Conservation (phyloP, 2,888 invertebrate species). For the Dysmachus trigonus region DNA sequence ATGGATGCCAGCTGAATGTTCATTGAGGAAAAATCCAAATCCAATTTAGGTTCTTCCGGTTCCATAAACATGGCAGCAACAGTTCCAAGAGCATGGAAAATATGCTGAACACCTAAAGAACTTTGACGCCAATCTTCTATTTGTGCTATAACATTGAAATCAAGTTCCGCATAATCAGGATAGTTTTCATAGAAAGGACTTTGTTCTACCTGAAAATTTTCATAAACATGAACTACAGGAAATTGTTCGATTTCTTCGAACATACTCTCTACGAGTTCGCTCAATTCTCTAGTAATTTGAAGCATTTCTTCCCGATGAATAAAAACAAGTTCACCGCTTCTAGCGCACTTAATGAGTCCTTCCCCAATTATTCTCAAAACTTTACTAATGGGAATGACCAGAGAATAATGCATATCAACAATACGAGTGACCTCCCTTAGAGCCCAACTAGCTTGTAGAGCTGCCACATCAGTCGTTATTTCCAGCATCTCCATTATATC, state of each 20-base stretch:
- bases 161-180: slow-evolving; percentile 46
- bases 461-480: background rate
- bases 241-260: slow-evolving; percentile 35
- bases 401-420: background rate
- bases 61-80: slow-evolving; percentile 13
- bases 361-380: background rate
- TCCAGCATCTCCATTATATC: background rate
- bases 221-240: slow-evolving; percentile 16
- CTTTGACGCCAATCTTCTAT: slow-evolving; percentile 43
- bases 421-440: background rate
- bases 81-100: slow-evolving; percentile 32
- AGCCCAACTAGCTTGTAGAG: background rate
- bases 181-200: slow-evolving; percentile 43
- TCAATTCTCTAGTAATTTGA: background rate
- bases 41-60: background rate
- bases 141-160: slow-evolving; percentile 31
- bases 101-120: slow-evolving; percentile 4
- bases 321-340: slow-evolving; percentile 1
- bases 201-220: background rate
- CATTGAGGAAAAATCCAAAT: background rate
- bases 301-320: background rate
- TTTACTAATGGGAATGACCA: slow-evolving; percentile 1
- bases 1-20: background rate
- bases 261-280: slow-evolving; percentile 19
- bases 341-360: background rate